Percentiles rank a stretch among this genome's conserved stretches.
Conservation (phyloP, 2,888 invertebrate species). For the Eupithecia vulgata region DNA sequence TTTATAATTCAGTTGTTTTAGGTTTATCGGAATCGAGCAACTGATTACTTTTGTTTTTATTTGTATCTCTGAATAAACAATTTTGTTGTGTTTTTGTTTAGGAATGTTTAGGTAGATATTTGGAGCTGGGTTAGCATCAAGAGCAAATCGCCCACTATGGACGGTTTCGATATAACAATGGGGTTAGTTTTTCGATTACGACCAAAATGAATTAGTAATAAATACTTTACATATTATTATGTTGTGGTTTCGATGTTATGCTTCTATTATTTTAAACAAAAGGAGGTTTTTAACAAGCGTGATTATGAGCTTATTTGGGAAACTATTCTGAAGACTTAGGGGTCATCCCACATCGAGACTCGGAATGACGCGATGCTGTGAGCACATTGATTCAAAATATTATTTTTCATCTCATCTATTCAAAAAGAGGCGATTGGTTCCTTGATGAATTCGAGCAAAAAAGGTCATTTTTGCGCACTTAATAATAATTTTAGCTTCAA, state of each 20-base stretch:
- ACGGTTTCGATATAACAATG: background rate
- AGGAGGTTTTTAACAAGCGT: background rate
- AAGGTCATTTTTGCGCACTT: too few relatives aligned
- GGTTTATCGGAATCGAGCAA: constrained; percentile 12
- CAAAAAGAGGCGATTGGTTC: too few relatives aligned
- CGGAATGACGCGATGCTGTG: too few relatives aligned
- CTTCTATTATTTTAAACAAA: background rate
- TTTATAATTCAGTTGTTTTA: constrained; percentile 30
- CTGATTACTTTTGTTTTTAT: constrained; percentile 22
- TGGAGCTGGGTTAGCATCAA: background rate
- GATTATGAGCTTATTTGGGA: background rate
- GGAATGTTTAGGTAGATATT: background rate
- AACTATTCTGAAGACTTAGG: background rate
- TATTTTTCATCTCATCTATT: too few relatives aligned
- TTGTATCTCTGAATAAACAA: background rate
- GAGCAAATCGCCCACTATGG: background rate
- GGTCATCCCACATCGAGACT: too few relatives aligned
- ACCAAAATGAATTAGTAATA: background rate
- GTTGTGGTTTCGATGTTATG: background rate
- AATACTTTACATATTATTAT: background rate
- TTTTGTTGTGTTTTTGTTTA: background rate
- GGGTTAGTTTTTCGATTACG: background rate
- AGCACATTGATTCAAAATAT: too few relatives aligned
- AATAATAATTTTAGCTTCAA: too few relatives aligned
- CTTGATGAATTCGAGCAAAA: too few relatives aligned